phyloP scores from a whole-genome alignment of 2,797 vertebrate species.

The Pipistrellus kuhlii region DNA sequence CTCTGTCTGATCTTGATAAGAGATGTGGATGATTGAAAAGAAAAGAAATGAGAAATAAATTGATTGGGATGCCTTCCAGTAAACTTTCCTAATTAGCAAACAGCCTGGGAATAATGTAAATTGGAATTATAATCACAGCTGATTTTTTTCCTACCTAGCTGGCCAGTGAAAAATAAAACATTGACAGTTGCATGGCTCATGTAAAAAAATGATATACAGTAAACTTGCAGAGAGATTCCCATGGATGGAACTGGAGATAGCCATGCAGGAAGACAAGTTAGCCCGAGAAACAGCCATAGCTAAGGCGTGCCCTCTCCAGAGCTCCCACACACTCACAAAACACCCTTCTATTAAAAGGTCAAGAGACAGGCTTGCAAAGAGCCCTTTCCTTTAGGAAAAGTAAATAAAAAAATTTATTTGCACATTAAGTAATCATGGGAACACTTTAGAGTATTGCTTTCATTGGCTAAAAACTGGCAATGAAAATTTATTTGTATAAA shows the following conservation, averaged over 20 bases:
- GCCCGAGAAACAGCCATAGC: neutral
- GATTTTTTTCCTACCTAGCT: slow-evolving; percentile 81
- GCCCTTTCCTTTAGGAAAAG: neutral
- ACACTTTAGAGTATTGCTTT: neutral
- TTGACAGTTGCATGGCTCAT: slow-evolving; percentile 70
- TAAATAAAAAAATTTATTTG: neutral
- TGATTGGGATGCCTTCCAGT: slow-evolving; percentile 83
- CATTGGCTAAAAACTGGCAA: neutral
- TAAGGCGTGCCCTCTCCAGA: neutral
- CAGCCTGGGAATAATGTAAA: slow-evolving; percentile 85
- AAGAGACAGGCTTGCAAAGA: neutral
- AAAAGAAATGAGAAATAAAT: slow-evolving; percentile 42
- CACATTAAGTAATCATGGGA: slow-evolving; percentile 22
- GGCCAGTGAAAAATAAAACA: slow-evolving; percentile 80
- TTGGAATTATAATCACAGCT: slow-evolving; percentile 83
- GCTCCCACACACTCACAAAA: neutral
- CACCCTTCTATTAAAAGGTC: neutral
- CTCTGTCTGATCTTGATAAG: slow-evolving; percentile 44
- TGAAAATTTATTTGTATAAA: slow-evolving; percentile 8
- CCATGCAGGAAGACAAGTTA: neutral
- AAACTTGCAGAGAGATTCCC: neutral
- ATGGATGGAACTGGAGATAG: neutral
- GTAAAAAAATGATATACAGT: neutral
- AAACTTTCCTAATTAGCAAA: slow-evolving; percentile 83
- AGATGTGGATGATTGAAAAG: slow-evolving; percentile 59